A percentile compares a stretch with the other conserved stretches of the same genome.
These are phyloP conservation scores for Notospermus geniculatus DNA, from an alignment of 1,140 invertebrate genomes.

Conservation along the genomic window DNA sequence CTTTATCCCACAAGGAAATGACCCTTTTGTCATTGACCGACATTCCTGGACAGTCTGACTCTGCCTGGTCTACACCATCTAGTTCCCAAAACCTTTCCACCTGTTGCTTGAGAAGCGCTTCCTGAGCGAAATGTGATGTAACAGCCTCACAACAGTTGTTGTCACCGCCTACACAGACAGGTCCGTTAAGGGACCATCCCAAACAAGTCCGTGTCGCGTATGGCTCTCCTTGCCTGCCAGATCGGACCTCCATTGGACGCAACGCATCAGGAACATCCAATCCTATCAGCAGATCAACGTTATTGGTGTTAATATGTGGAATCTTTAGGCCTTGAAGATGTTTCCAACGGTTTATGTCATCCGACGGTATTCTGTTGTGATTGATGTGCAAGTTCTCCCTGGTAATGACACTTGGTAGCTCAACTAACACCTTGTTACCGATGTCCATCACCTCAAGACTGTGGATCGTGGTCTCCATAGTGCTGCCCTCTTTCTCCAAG, in stretches of 20 bases:
- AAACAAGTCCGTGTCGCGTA: too few relatives aligned
- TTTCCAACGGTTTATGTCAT: background rate
- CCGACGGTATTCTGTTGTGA: too few relatives aligned
- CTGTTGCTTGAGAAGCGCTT: background rate
- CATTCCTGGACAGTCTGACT: background rate
- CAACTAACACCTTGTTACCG: too few relatives aligned
- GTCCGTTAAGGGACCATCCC: too few relatives aligned
- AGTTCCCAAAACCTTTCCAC: background rate
- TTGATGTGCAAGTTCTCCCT: too few relatives aligned
- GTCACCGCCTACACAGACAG: too few relatives aligned
- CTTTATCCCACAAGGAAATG: background rate
- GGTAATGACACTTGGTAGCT: too few relatives aligned
- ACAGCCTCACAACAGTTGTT: background rate
- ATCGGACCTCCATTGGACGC: background rate
- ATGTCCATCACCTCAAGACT: too few relatives aligned
- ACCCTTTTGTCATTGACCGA: background rate
- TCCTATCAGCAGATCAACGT: background rate
- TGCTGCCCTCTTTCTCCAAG: too few relatives aligned
- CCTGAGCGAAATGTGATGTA: background rate
- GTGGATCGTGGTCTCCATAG: too few relatives aligned
- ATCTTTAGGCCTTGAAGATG: background rate
- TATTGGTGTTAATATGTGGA: background rate
- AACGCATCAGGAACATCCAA: background rate
- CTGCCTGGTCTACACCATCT: background rate
- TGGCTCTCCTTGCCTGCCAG: background rate